Conservation (phyloP, 35 echinoderm and acorn worm species). For the Eucidaris tribuloides region DNA sequence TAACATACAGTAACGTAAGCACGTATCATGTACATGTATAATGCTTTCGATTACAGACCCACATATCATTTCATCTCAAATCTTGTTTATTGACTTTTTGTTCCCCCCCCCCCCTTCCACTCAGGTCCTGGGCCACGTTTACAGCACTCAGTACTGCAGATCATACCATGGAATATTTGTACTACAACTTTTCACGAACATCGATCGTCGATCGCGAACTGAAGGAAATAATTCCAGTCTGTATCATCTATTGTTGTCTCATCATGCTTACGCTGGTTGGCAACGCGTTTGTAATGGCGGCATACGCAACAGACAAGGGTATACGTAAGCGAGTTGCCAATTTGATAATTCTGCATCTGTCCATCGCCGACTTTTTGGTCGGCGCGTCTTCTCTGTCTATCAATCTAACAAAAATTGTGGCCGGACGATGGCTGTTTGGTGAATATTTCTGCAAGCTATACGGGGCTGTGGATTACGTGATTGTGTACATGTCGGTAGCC, state of each 20-base stretch:
- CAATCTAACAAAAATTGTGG: slow-evolving; percentile 15
- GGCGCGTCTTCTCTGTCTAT: slow-evolving; percentile 30
- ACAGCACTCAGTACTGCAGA: no score
- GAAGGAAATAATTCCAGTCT: slow-evolving; percentile 1
- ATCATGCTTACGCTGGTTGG: slow-evolving; percentile 50
- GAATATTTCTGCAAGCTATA: slow-evolving; percentile 27
- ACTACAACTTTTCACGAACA: no score
- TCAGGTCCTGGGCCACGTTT: no score
- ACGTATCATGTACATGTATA: no score
- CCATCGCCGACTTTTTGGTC: slow-evolving; percentile 53
- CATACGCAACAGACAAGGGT: slow-evolving; percentile 17
- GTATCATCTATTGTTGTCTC: slow-evolving; percentile 29
- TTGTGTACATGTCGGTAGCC: slow-evolving; percentile 38
- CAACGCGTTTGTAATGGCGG: slow-evolving; percentile 59
- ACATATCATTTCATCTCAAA: no score
- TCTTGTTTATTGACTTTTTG: no score
- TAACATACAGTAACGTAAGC: no score
- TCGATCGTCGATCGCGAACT: no score
- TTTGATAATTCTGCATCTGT: slow-evolving; percentile 42
- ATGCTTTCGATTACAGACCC: no score
- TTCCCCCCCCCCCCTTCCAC: no score
- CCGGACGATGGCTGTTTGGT: slow-evolving; percentile 49
- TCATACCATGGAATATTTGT: no score
- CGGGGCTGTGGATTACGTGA: slow-evolving; percentile 27
- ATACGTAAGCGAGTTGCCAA: slow-evolving; percentile 30